These are phyloP conservation scores for Heteractis magnifica DNA, from an alignment of 92 coral and sea anemone species.

Conservation along the genomic window DNA sequence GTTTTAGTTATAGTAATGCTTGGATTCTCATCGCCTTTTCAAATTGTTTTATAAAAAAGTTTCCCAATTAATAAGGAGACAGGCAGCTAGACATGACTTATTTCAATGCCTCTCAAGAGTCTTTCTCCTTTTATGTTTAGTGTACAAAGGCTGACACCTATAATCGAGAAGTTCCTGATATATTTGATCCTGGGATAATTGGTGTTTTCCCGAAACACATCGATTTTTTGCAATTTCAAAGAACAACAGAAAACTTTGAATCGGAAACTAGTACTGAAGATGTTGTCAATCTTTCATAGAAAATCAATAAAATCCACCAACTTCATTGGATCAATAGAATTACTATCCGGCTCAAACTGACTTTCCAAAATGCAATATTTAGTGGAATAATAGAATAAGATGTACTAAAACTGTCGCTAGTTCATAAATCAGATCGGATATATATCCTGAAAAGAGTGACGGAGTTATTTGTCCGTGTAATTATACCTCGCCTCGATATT, in stretches of 20 bases:
- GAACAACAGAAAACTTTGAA: neutral
- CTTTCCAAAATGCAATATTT: neutral
- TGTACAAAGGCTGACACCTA: neutral
- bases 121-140: neutral
- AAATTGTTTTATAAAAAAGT: constrained; percentile 1
- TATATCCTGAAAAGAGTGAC: neutral
- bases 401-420: neutral
- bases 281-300: neutral
- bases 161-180: constrained; percentile 12
- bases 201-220: neutral
- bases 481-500: neutral
- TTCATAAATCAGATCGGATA: neutral
- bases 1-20: neutral
- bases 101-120: neutral
- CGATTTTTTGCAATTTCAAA: neutral
- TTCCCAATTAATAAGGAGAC: constrained; percentile 14
- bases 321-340: neutral
- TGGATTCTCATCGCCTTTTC: neutral
- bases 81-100: neutral
- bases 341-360: neutral
- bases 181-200: constrained; percentile 29
- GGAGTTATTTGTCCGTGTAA: neutral
- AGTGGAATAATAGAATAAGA: neutral
- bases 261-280: neutral
- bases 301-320: neutral